phyloP scores from a whole-genome alignment of 2,888 invertebrate genomes.

The Fissipunctia ypsillon region DNA sequence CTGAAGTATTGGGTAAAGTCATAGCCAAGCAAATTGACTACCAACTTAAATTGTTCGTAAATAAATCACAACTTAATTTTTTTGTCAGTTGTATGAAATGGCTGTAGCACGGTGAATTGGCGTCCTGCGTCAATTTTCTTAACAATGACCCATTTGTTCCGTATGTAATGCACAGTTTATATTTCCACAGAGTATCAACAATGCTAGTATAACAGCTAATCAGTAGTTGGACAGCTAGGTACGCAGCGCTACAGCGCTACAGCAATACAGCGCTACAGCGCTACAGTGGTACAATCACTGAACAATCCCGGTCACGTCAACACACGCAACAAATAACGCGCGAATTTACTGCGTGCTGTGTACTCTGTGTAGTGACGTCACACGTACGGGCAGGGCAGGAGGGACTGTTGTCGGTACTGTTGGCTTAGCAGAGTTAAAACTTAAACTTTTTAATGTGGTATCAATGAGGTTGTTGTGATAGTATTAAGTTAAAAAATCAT shows the following conservation, averaged over 20 bases:
- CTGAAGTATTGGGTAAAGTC: too few relatives aligned
- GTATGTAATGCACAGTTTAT: not conserved
- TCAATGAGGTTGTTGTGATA: too few relatives aligned
- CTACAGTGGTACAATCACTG: conserved; percentile 15
- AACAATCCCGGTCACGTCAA: conserved; percentile 31
- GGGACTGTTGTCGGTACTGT: not conserved
- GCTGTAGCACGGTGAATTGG: too few relatives aligned
- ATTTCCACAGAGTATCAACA: not conserved
- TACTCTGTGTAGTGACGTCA: conserved; percentile 13
- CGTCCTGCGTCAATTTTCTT: too few relatives aligned
- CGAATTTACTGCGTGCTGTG: not conserved
- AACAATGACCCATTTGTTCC: too few relatives aligned
- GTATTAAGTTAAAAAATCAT: too few relatives aligned
- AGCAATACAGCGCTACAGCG: too few relatives aligned
- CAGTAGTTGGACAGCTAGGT: not conserved
- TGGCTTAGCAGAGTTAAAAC: not conserved
- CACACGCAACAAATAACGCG: conserved; percentile 23
- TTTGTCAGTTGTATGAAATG: too few relatives aligned
- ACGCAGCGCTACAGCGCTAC: not conserved
- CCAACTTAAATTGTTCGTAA: too few relatives aligned
- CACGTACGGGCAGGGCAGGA: not conserved
- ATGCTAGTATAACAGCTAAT: not conserved
- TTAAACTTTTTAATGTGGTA: not conserved
- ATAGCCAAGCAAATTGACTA: too few relatives aligned
- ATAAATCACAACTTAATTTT: too few relatives aligned